Evolutionary conservation across 2,888 invertebrate species (phyloP).

Genomic region (Scaptomyza parva): DNA sequence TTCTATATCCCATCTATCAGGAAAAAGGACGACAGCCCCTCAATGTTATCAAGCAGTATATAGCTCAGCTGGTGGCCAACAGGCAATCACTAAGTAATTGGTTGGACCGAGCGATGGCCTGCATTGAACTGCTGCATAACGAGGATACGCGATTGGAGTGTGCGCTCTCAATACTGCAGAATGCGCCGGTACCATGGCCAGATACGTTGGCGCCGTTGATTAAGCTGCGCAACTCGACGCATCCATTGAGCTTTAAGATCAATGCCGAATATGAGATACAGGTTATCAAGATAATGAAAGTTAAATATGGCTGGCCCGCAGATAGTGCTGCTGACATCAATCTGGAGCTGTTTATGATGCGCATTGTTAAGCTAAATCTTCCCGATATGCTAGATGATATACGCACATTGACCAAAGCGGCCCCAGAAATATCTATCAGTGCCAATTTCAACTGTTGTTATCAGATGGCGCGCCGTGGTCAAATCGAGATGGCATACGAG

Average conservation of each 20-base stretch:
- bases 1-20: constrained; percentile 83
- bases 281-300: constrained; percentile 84
- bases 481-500: constrained; percentile 78
- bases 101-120: constrained; percentile 82
- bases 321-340: constrained; percentile 77
- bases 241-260: constrained; percentile 83
- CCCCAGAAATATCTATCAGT: constrained; percentile 78
- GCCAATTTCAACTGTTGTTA: constrained; percentile 84
- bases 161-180: constrained; percentile 82
- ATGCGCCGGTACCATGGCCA: constrained; percentile 84
- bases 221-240: constrained; percentile 82
- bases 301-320: constrained; percentile 84
- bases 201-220: constrained; percentile 78
- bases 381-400: constrained; percentile 84
- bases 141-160: constrained; percentile 83
- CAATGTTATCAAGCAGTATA: constrained; percentile 81
- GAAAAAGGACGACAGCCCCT: constrained; percentile 82
- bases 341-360: constrained; percentile 81
- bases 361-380: constrained; percentile 82
- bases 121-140: constrained; percentile 82
- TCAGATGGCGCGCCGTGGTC: constrained; percentile 81
- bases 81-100: constrained; percentile 81
- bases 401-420: constrained; percentile 77
- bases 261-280: constrained; percentile 83
- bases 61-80: constrained; percentile 79